These are phyloP conservation scores for Chironomus riparius DNA, from an alignment of 2,888 invertebrate genomes.

Conservation along the genomic window DNA sequence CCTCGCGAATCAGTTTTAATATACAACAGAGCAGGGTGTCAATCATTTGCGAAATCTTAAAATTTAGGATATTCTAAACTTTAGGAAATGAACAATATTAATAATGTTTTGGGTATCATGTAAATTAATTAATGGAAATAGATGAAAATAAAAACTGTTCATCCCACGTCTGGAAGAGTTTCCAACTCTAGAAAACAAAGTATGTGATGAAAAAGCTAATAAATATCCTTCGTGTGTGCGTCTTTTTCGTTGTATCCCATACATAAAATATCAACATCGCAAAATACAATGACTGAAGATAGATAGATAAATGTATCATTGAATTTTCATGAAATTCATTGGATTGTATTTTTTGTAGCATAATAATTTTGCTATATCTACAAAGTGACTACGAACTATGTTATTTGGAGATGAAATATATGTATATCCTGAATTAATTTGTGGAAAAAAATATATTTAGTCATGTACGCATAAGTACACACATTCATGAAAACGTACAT, in stretches of 20 bases:
- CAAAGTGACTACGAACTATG: neutral
- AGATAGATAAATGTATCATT: conserved; percentile 8
- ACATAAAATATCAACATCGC: neutral
- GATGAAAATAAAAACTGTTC: too few relatives aligned
- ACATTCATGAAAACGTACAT: neutral
- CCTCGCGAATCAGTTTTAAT: too few relatives aligned
- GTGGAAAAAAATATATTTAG: conserved; percentile 15
- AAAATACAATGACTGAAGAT: neutral
- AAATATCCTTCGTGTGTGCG: neutral
- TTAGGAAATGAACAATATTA: too few relatives aligned
- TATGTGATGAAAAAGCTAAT: neutral
- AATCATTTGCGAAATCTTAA: too few relatives aligned
- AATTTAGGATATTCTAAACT: too few relatives aligned
- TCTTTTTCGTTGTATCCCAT: neutral
- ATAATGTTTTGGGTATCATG: too few relatives aligned
- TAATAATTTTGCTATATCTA: neutral
- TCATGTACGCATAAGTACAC: neutral
- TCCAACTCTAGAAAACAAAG: neutral
- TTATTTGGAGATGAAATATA: neutral
- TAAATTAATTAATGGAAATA: too few relatives aligned
- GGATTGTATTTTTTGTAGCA: conserved; percentile 7
- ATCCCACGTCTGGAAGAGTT: too few relatives aligned
- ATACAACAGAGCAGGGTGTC: too few relatives aligned
- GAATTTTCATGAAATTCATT: conserved; percentile 15
- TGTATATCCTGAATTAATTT: conserved; percentile 22